These are phyloP conservation scores for Urophycis tenuis DNA, from an alignment of 2,797 vertebrate species.

Conservation along the genomic window DNA sequence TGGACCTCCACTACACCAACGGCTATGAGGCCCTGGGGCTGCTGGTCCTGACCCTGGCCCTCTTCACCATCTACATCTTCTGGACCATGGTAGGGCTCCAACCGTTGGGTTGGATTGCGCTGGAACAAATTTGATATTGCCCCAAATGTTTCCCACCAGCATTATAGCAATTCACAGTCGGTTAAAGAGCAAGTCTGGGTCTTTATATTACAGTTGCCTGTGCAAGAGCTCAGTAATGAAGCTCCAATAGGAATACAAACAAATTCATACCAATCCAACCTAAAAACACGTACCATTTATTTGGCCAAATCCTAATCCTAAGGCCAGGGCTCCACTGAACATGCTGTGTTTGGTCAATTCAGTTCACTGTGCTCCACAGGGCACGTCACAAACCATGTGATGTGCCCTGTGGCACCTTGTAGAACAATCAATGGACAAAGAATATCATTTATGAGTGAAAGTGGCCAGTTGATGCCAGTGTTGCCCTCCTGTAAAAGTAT, in stretches of 20 bases:
- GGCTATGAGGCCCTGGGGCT: slow-evolving; percentile 61
- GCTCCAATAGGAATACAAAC: not conserved
- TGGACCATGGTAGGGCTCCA: slow-evolving; percentile 59
- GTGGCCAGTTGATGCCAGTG: not conserved
- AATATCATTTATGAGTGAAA: not conserved
- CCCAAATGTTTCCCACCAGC: not conserved
- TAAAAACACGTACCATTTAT: not conserved
- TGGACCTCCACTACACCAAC: slow-evolving; percentile 63
- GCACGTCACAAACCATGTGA: not conserved
- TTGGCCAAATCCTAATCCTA: not conserved
- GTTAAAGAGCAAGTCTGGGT: not conserved
- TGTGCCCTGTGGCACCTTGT: too few species aligned
- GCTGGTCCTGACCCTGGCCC: slow-evolving; percentile 60
- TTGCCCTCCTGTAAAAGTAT: not conserved
- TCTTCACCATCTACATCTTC: slow-evolving; percentile 65
- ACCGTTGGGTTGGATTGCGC: not conserved
- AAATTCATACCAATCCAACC: not conserved
- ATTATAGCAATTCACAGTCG: not conserved
- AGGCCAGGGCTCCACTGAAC: not conserved
- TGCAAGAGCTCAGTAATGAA: not conserved
- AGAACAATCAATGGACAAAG: not conserved
- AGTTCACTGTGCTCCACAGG: not conserved
- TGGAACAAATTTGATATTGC: not conserved
- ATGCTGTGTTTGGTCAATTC: not conserved
- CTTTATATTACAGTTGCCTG: not conserved